These are phyloP conservation scores for Drosophila helvetica DNA, from an alignment of 2,888 invertebrate species.

Conservation along the genomic window DNA sequence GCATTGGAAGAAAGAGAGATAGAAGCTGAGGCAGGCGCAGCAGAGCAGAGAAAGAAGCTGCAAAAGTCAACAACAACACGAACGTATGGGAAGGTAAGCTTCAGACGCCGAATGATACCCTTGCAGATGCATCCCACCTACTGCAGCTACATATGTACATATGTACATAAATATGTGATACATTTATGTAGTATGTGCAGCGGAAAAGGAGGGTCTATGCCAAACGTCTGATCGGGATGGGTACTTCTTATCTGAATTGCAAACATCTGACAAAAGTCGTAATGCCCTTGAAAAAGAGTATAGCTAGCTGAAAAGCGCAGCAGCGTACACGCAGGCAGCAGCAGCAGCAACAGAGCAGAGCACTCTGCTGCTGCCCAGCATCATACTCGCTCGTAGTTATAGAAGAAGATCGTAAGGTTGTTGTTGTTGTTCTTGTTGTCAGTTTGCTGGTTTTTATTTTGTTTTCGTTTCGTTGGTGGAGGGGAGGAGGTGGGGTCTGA, in stretches of 20 bases:
- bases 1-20: not conserved
- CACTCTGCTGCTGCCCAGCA: conserved; percentile 12
- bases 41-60: not conserved
- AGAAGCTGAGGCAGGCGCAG: not conserved
- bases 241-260: not conserved
- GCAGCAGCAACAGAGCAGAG: conserved; percentile 8
- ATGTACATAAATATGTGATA: no score
- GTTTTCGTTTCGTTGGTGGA: not conserved
- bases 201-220: no score
- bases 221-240: not conserved
- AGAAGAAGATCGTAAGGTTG: conserved; percentile 71
- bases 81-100: not conserved
- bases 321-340: conserved; percentile 17
- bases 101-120: not conserved
- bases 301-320: not conserved
- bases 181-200: not conserved
- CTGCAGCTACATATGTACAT: not conserved
- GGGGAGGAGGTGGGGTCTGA: not conserved
- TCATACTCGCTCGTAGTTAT: conserved; percentile 49
- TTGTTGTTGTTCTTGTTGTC: conserved; percentile 32
- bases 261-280: no score
- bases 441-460: conserved; percentile 44
- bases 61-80: not conserved
- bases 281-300: not conserved
- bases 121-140: not conserved